These are phyloP conservation scores for Electrophaes corylata DNA, from an alignment of 2,888 invertebrate species.

Conservation along the genomic window DNA sequence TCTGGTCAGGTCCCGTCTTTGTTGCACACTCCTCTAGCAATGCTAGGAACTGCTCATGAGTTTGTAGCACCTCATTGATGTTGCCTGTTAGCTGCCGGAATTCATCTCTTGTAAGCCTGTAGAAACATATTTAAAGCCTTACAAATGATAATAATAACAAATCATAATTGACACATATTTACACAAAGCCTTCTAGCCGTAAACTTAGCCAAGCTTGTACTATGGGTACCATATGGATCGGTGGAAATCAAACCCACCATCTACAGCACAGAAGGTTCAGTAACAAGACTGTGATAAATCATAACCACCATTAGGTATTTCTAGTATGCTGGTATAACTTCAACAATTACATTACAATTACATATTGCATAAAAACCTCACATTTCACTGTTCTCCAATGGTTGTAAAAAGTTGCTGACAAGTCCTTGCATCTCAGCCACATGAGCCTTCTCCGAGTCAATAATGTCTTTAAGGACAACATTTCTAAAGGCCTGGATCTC, in stretches of 20 bases:
- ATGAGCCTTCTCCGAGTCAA: slow-evolving; percentile 96
- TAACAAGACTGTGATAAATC: too few relatives aligned
- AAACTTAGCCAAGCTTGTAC: too few relatives aligned
- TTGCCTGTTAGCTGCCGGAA: slow-evolving; percentile 95
- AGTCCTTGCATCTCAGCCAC: slow-evolving; percentile 95
- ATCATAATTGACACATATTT: too few relatives aligned
- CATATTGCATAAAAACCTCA: slow-evolving; percentile 73
- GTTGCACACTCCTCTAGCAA: slow-evolving; percentile 92
- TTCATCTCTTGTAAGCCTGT: slow-evolving; percentile 92
- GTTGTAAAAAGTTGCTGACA: slow-evolving; percentile 92
- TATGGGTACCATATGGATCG: too few relatives aligned
- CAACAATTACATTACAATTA: too few relatives aligned
- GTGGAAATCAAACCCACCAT: too few relatives aligned
- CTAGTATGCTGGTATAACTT: not conserved
- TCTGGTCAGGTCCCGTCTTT: slow-evolving; percentile 89
- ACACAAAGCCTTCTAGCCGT: too few relatives aligned
- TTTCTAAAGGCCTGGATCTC: slow-evolving; percentile 91
- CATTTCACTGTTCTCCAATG: slow-evolving; percentile 94
- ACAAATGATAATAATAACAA: not conserved
- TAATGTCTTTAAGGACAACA: slow-evolving; percentile 94
- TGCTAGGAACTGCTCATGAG: slow-evolving; percentile 91
- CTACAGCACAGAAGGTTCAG: too few relatives aligned
- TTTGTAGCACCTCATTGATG: slow-evolving; percentile 93
- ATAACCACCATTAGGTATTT: too few relatives aligned
- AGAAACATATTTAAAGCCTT: too few relatives aligned